Conservation (phyloP, 2,113 vertebrate species). For the Genyomyrus donnyi region DNA sequence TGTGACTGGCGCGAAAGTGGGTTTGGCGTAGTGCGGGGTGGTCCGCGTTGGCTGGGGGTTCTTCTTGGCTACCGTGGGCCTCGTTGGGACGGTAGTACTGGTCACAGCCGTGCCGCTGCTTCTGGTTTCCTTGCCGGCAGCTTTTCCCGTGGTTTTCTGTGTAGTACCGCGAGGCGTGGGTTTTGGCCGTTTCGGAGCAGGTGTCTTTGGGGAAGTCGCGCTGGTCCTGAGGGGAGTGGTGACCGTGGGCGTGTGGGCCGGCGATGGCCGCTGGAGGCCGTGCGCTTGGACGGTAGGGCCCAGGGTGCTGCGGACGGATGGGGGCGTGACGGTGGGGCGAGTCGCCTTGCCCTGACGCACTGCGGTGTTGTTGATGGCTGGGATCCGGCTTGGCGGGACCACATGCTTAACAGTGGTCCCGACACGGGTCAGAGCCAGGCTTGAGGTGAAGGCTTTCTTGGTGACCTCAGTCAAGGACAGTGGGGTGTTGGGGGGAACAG, state of each 20-base stretch:
- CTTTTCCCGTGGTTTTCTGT: constrained; percentile 39
- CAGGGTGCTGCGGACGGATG: constrained; percentile 32
- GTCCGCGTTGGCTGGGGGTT: constrained; percentile 45
- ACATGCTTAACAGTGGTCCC: constrained; percentile 38
- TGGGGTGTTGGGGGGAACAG: constrained; percentile 40
- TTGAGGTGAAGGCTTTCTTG: constrained; percentile 29
- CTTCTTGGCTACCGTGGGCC: constrained; percentile 34
- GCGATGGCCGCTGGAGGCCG: constrained; percentile 37
- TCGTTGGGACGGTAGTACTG: constrained; percentile 34
- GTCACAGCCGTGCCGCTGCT: constrained; percentile 29
- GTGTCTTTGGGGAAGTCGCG: constrained; percentile 27
- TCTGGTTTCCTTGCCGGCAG: constrained; percentile 48
- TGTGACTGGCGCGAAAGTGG: constrained; percentile 51
- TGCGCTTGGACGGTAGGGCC: constrained; percentile 40
- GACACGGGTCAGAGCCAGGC: constrained; percentile 33
- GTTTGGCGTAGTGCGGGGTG: constrained; percentile 43
- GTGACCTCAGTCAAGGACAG: constrained; percentile 30
- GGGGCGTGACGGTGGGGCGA: constrained; percentile 22
- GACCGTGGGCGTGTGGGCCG: constrained; percentile 37
- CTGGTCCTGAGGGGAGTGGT: constrained; percentile 36
- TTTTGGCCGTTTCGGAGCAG: constrained; percentile 30
- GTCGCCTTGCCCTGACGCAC: constrained; percentile 14
- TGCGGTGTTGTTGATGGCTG: constrained; percentile 24
- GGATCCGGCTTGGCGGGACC: constrained; percentile 16
- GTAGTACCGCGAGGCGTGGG: constrained; percentile 31